phyloP scores from a whole-genome alignment of 2,888 invertebrate species.

The Nomada fucata region DNA sequence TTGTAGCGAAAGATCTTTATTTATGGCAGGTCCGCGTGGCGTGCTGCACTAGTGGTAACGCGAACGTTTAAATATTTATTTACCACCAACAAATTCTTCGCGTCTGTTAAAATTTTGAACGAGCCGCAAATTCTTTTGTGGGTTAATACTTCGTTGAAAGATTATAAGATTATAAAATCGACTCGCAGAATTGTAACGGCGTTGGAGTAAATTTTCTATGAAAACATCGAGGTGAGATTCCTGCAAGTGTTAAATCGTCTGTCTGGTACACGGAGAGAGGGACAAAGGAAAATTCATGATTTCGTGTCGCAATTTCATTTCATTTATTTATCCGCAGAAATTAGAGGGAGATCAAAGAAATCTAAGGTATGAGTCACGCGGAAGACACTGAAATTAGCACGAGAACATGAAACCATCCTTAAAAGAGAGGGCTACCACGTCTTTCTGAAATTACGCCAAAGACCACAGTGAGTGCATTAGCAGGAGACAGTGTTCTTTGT shows the following conservation, averaged over 20 bases:
- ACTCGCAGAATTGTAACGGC: too few species aligned
- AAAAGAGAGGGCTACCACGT: slow-evolving; percentile 33
- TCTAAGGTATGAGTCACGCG: slow-evolving; percentile 9
- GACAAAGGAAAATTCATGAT: background rate
- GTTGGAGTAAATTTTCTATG: too few species aligned
- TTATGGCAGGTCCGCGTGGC: too few species aligned
- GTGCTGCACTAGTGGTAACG: too few species aligned
- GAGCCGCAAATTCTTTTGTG: too few species aligned
- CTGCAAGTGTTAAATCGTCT: background rate
- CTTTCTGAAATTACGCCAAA: slow-evolving; percentile 44
- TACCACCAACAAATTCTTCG: background rate
- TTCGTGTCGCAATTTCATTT: background rate
- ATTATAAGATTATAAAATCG: too few species aligned
- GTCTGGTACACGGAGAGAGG: too few species aligned
- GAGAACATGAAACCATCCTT: slow-evolving; percentile 25
- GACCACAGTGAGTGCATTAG: slow-evolving; percentile 33
- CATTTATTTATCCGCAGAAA: slow-evolving; percentile 35
- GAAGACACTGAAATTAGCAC: slow-evolving; percentile 32
- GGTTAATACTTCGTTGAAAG: too few species aligned
- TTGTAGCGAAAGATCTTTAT: too few species aligned
- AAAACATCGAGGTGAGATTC: too few species aligned
- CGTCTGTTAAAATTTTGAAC: too few species aligned
- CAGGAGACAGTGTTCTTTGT: slow-evolving; percentile 42
- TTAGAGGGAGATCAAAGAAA: slow-evolving; percentile 27
- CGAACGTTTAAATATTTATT: background rate